Evolutionary conservation across 2,113 vertebrate species (phyloP), one percentile per base, ranked within the genome.

Genomic region (Epinephelus fuscoguttatus): DNA sequence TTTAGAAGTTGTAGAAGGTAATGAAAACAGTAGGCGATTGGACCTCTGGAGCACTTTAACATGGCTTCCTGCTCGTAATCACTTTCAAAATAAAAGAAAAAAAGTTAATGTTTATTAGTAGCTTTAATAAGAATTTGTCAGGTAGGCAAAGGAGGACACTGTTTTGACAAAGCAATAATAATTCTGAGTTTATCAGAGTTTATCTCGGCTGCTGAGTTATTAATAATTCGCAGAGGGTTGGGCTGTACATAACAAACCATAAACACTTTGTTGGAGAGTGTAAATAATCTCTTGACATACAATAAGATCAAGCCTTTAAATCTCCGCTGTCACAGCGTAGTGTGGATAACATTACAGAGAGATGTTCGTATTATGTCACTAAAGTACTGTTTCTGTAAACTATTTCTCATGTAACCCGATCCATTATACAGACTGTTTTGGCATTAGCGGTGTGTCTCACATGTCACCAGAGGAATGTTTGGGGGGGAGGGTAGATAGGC

Each of bases 401-500:
- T 66, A 42, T 71, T 64, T 37, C 40, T 77, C 56, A 12, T 55
- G 82, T 55, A 76, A 87, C 57, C 56, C 33, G 14, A 42, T 80
- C 15, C 25, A 6, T 33, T 19, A 52, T 50, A 25, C 64, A 21
- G 66, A 61, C 85, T 87, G 69, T 81, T 88, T 66, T 80, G 47
- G 69, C 62, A 15, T 64, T 49, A 70, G 37, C 40, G 27, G 40
- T 25, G 57, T 70, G 50, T 83, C 25, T 8, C 21, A 63, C 23
- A 15, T 78, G 68, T 70, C 76, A 72, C 25, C 4, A 9, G 23
- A 78, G 77, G 70, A 89, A 85, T 82, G 64, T 69, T 3, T 42
- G 19, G 50, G 50, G 30, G 62, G 56, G 60, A 30, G 9, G 63
- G 15, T 27, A 23, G 21, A 67, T 19, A 6, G n/a, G 56, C 25